These are phyloP conservation scores for Panonychus citri DNA, from an alignment of 1,140 invertebrate species.

Conservation along the genomic window DNA sequence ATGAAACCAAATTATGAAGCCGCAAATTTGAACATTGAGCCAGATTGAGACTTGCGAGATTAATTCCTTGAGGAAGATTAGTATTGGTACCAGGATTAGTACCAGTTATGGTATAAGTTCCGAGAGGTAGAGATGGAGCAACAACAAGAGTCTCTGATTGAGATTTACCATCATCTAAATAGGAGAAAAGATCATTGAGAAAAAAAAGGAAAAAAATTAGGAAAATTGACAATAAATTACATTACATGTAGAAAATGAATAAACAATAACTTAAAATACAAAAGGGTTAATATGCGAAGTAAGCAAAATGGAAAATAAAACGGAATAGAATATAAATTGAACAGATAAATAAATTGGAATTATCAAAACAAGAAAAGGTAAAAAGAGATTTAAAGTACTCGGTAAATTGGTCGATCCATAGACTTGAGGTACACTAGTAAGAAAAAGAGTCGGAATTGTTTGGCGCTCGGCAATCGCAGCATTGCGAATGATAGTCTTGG, in stretches of 20 bases:
- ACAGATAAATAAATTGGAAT: no score
- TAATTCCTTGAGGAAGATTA: neutral
- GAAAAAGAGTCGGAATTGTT: no score
- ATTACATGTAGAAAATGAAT: neutral
- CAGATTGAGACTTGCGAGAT: neutral
- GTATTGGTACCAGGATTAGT: neutral
- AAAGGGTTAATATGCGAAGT: no score
- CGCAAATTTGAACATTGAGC: neutral
- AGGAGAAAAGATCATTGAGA: neutral
- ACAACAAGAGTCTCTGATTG: neutral
- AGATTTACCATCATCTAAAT: neutral
- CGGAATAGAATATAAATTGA: no score
- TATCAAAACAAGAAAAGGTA: no score
- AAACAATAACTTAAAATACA: no score
- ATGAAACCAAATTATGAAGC: neutral
- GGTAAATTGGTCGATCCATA: no score
- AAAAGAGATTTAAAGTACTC: no score
- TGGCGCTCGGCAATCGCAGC: no score
- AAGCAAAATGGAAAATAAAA: no score
- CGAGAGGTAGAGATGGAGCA: neutral
- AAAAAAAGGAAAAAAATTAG: neutral
- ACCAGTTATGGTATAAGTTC: neutral
- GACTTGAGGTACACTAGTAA: no score
- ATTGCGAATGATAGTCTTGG: no score
- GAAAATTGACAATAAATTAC: neutral